Conservation (phyloP, 2,797 vertebrate species). For the Chloroceryle amazona region DNA sequence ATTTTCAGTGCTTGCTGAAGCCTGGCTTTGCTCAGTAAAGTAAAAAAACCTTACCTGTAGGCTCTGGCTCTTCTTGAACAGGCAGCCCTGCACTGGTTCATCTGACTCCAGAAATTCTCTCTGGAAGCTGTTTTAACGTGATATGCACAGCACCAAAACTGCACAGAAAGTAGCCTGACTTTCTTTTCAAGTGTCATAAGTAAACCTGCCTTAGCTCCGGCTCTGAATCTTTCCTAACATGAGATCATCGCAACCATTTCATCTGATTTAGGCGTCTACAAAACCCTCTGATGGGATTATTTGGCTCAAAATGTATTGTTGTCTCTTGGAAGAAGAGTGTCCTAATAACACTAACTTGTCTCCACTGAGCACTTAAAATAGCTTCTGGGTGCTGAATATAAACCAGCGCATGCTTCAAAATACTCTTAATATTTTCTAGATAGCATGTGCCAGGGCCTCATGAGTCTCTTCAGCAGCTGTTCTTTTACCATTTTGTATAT, state of each 20-base stretch:
- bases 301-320: conserved; percentile 1
- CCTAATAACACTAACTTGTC: conserved; percentile 8
- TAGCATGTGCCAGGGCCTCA: background rate
- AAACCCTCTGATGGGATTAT: conserved; percentile 12
- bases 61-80: background rate
- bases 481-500: background rate
- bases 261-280: conserved; percentile 17
- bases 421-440: background rate
- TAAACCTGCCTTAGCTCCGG: background rate
- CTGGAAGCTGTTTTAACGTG: background rate
- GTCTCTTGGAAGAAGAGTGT: conserved; percentile 1
- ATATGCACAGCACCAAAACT: background rate
- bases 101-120: background rate
- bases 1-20: background rate
- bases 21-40: background rate
- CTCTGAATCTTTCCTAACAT: background rate
- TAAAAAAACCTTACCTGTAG: background rate
- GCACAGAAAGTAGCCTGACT: background rate
- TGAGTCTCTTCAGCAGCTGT: background rate
- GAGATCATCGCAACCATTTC: background rate
- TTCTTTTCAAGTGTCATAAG: background rate
- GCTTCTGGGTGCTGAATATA: conserved; percentile 7
- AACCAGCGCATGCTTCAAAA: background rate
- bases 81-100: background rate
- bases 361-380: conserved; percentile 28